These are phyloP conservation scores for Venustaconcha ellipsiformis DNA, from an alignment of 1,140 invertebrate genomes.

Conservation along the genomic window DNA sequence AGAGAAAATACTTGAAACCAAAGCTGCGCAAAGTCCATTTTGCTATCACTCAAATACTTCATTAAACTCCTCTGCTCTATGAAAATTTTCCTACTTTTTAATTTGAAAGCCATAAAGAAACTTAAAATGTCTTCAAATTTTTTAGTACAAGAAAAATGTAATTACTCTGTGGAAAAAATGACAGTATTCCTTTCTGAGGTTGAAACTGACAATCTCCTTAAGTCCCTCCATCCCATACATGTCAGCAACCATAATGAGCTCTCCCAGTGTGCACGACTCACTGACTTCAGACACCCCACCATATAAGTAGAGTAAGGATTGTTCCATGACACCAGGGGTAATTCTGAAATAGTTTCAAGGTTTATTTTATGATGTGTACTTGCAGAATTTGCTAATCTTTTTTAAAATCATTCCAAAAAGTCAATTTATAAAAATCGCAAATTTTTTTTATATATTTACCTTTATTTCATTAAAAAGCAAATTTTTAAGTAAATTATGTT, in stretches of 20 bases:
- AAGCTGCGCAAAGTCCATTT: no score
- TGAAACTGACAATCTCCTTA: conserved; percentile 89
- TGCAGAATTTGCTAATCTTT: background rate
- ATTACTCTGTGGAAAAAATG: conserved; percentile 88
- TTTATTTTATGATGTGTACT: background rate
- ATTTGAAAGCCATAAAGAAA: background rate
- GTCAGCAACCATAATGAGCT: conserved; percentile 87
- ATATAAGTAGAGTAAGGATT: conserved; percentile 92
- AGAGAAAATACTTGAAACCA: no score
- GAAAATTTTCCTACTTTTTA: background rate
- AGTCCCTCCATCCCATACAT: conserved; percentile 89
- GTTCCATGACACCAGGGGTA: conserved; percentile 86
- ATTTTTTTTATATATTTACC: background rate
- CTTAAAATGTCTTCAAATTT: background rate
- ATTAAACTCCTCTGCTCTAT: background rate
- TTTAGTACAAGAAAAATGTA: conserved; percentile 18
- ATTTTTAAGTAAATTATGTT: background rate
- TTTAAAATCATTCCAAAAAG: background rate
- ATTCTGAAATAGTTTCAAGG: conserved; percentile 72
- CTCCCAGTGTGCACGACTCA: conserved; percentile 85
- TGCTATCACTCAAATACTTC: no score
- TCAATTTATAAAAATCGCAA: background rate
- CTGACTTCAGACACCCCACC: conserved; percentile 88
- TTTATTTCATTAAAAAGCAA: background rate
- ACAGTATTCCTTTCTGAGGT: conserved; percentile 89